phyloP scores from a whole-genome alignment of 2,888 invertebrate species.

The Gasteruption jaculator region DNA sequence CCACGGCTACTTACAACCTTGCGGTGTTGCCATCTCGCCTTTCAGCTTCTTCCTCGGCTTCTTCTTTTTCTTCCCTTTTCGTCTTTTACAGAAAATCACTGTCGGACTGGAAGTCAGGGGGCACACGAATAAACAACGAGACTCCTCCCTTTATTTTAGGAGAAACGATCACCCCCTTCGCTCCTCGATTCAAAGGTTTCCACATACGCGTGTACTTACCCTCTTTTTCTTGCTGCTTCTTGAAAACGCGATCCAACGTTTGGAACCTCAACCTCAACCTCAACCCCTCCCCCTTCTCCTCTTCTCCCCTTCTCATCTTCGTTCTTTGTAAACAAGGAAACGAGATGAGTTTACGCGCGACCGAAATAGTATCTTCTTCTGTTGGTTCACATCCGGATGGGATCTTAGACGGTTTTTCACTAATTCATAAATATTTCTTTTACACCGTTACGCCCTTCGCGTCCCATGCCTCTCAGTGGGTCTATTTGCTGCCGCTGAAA shows the following conservation, averaged over 20 bases:
- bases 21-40: slow-evolving; percentile 41
- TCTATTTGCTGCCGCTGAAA: no score
- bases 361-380: no score
- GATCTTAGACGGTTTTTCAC: no score
- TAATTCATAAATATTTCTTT: no score
- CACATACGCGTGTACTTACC: background rate
- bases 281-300: slow-evolving; percentile 10
- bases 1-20: slow-evolving; percentile 30
- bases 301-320: background rate
- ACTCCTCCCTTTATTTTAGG: slow-evolving; percentile 32
- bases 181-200: slow-evolving; percentile 13
- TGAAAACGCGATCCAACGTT: no score
- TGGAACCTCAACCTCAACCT: no score
- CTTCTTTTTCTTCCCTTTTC: slow-evolving; percentile 22
- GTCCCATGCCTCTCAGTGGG: no score
- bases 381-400: no score
- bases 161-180: slow-evolving; percentile 33
- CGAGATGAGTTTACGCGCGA: no score
- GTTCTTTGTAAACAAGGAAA: slow-evolving; percentile 3
- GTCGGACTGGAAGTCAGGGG: background rate
- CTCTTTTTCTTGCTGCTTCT: slow-evolving; percentile 1
- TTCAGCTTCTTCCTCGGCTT: slow-evolving; percentile 22
- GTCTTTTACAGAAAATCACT: slow-evolving; percentile 8
- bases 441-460: no score
- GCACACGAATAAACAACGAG: slow-evolving; percentile 12